Evolutionary conservation across 2,888 invertebrate species (phyloP), one percentile per base, ranked within the genome.

Genomic region (Cheilosia vernalis): DNA sequence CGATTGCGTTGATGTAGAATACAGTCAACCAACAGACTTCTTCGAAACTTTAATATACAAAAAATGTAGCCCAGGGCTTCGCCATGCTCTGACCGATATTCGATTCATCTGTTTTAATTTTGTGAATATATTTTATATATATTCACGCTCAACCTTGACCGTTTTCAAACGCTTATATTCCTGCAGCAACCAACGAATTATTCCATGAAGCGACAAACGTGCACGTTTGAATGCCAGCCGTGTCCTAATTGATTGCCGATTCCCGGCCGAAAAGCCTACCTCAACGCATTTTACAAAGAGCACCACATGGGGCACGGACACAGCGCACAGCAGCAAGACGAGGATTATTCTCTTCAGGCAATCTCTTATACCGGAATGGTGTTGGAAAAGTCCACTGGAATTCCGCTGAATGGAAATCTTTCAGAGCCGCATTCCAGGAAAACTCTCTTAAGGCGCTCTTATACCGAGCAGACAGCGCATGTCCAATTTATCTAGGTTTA

Each of bases 321-420:
- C 2, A 13, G 21, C 53, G 19, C 3, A 3, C 24, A 24, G 2
- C 2, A 24, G 24, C 24, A 44, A 2, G n/a, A 6, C 44, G 37
- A 30, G 37, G 33, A 33, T 17, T 70, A 44, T 24, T 58, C 78
- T 72, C 78, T 47, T 47, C 10, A 4, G 3, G 7, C 6, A 47
- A 42, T 27, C 78, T 79, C 70, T 79, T 72, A 78, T 70, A 70
- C 63, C 40, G 19, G 24, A 47, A 24, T 5, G 4, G 0, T 13
- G 9, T 24, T 56, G 47, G 42, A 74, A 53, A 13, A 13, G 5
- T 13, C 9, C 1, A 24, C 2, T 78, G 78, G 78, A 78, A 83
- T 9, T 2, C 13, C 1, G 84, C 84, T 84, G 84, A 84, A 84
- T 84, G 79, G 84, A 84, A 84, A 13, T 27, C 2, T 5, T 47